Evolutionary conservation across 2,888 invertebrate species (phyloP).

Genomic region (Unio delphinus): DNA sequence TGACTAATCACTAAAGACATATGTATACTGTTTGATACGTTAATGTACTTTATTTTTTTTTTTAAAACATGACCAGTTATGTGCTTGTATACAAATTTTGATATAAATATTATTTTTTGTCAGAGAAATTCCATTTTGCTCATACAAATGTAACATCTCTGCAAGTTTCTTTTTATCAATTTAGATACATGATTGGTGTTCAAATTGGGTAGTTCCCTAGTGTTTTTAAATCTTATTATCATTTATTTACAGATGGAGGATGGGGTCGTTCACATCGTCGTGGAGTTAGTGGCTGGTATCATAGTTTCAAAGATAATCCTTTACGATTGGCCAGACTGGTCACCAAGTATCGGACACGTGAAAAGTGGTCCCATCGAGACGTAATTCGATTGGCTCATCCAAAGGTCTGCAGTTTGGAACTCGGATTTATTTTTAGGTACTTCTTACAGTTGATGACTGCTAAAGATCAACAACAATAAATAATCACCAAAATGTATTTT

Average conservation of each 20-base stretch:
- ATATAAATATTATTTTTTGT: too few relatives aligned
- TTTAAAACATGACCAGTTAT: too few relatives aligned
- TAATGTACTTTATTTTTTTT: too few relatives aligned
- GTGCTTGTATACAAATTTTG: too few relatives aligned
- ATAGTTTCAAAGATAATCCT: slow-evolving; percentile 68
- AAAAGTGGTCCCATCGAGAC: slow-evolving; percentile 83
- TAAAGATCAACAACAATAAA: too few relatives aligned
- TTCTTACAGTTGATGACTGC: too few relatives aligned
- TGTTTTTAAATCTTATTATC: neutral
- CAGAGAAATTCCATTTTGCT: too few relatives aligned
- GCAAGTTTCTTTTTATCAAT: too few relatives aligned
- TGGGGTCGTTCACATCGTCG: slow-evolving; percentile 44
- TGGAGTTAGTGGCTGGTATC: slow-evolving; percentile 39
- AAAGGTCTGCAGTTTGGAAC: slow-evolving; percentile 1
- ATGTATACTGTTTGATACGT: too few relatives aligned
- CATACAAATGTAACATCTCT: too few relatives aligned
- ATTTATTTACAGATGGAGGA: slow-evolving; percentile 25
- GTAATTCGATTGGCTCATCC: slow-evolving; percentile 73
- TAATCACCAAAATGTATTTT: too few relatives aligned
- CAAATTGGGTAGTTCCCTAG: neutral
- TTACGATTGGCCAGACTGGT: slow-evolving; percentile 79
- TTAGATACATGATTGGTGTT: neutral
- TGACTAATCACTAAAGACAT: too few relatives aligned
- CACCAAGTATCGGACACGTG: slow-evolving; percentile 77
- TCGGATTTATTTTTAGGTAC: slow-evolving; percentile 11